Base-by-base conservation (phyloP, 1,140 invertebrate species). In the Penaeus vannamei region DNA sequence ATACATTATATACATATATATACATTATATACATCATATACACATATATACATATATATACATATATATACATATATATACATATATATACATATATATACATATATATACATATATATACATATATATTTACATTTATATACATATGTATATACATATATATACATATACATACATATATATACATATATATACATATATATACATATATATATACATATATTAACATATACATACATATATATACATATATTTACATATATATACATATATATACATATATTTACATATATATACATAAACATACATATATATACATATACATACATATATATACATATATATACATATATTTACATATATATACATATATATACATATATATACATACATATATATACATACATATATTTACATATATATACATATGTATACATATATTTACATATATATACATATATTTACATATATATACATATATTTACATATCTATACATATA, bases 211-310 rank as follows among this genome's bases (percentile, higher is more conserved):
- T 29, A 36, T 79, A 79, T 36, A 79, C 26, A 23, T 79, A 22
- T 23, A 29, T 42, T 8, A 8, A 29, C 5, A 22, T 79, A 36
- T 32, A 29, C 7, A 79, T n/a, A 36, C 7, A 36, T 79, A 79
- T 36, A 23, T 79, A n/a, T 79, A 36, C 7, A 79, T 79, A 79
- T 36, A 79, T 36, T 5, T 29, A 79, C 7, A 36, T n/a, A 79
- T 36, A 80, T 80, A 36, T 80, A 36, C 36, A 36, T 46, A 36
- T 80, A 36, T 80, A 32, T 46, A 36, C 36, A 46, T 80, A 46
- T 32, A 80, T 80, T 12, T 80, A 80, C 36, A 80, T 80, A 36
- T 80, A 80, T 80, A 36, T 36, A 80, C 36, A 79, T 46, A 46
- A n/a, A n/a, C n/a, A 36, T 36, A 36, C 5, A 5, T 36, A 36